Base-by-base conservation (phyloP, 2,797 vertebrate genomes). In the Capromys pilorides region DNA sequence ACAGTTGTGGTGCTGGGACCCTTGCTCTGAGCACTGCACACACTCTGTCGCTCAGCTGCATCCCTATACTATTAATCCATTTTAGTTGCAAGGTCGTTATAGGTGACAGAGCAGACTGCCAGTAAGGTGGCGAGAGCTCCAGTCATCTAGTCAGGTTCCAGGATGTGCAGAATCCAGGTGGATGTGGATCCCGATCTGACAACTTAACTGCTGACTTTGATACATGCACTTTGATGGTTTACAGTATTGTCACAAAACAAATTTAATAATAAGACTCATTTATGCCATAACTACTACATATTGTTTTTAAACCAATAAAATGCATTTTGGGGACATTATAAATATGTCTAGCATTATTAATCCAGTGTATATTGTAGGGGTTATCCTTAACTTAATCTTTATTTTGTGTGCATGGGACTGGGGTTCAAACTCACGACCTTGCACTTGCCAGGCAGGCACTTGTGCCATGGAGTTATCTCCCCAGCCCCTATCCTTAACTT, bases 91-190 rank as follows among this genome's bases (percentile, higher is more conserved):
- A 57, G 78, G 95, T 96, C 94, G 94, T 67, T 95, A 93, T 93
- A 94, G 73, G 86, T 96, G 87, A 96, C 61, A 82, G 90, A 97
- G 86, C 94, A 98, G 95, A 97, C 97, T 88, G 90, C 94, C 95
- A 97, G 4, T 80, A 97, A 96, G 82, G 77, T 80, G 93, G 95
- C 89, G 13, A 94, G 71, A 96, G 73, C 89, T 87, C 84, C 91
- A 94, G 96, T 93, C 95, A 97, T 84, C 80, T 86, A 71, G 90
- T 82, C 57, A 89, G 61, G 91, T 93, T 97, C 91, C 86, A 96
- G 71, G 89, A 97, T 95, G 85, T 96, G 93, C 97, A 13, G 67
- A 96, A 86, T 1, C 81, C n/a, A 36, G 88, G 86, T 69, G 73
- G 75, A 83, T 88, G 91, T 80, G 96, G 94, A 31, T 6, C 1